phyloP scores from a whole-genome alignment of 2,113 vertebrate species.

The Pituophis catenifer region DNA sequence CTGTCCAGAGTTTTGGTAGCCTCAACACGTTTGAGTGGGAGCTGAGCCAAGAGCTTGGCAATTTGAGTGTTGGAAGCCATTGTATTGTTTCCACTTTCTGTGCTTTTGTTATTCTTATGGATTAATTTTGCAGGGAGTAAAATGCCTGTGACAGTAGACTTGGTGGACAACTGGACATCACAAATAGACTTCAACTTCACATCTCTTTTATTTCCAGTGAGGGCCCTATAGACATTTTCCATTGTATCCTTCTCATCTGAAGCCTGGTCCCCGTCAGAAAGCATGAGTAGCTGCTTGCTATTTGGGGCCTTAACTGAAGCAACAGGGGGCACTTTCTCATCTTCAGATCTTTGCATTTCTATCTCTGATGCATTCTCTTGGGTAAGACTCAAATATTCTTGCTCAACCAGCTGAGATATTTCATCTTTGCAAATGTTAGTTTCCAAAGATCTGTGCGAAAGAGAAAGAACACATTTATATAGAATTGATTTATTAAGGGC shows the following conservation, averaged over 20 bases:
- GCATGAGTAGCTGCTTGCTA: background rate
- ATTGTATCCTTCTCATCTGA: conserved; percentile 46
- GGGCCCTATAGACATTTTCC: conserved; percentile 29
- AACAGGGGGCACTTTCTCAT: background rate
- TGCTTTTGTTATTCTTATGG: conserved; percentile 34
- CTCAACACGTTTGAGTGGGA: conserved; percentile 24
- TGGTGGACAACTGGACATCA: conserved; percentile 37
- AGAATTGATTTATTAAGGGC: background rate
- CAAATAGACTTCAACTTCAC: conserved; percentile 47
- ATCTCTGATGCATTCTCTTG: conserved; percentile 41
- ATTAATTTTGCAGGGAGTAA: conserved; percentile 42
- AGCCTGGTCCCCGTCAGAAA: conserved; percentile 29
- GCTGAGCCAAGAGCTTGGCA: conserved; percentile 41
- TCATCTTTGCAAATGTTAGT: conserved; percentile 44
- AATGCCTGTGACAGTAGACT: conserved; percentile 24
- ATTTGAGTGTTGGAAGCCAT: conserved; percentile 20
- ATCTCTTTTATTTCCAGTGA: conserved; percentile 36
- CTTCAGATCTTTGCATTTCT: background rate
- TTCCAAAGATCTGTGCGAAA: conserved; percentile 36
- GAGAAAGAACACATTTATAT: background rate
- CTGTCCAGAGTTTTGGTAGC: background rate
- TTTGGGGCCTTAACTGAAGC: background rate
- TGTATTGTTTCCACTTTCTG: background rate
- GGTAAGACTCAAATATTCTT: conserved; percentile 60
- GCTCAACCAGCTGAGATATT: conserved; percentile 60